Evolutionary conservation across 2,113 vertebrate genomes (phyloP).

Genomic region (Gnathonemus longibarbis): DNA sequence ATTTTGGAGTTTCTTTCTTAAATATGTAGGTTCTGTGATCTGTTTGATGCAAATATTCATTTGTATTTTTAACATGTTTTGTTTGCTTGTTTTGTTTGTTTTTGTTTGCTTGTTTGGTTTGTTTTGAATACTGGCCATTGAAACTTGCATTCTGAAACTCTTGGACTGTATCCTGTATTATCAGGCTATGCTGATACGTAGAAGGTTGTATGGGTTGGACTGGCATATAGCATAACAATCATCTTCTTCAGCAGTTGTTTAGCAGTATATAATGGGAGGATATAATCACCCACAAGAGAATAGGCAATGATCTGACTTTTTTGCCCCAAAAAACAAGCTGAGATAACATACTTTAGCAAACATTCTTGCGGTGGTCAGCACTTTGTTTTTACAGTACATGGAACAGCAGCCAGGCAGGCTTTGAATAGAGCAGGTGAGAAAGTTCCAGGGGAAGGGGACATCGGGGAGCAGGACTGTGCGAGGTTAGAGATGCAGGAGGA

Average conservation of each 20-base stretch:
- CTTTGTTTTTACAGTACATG: background rate
- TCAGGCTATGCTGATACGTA: background rate
- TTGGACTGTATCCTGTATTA: background rate
- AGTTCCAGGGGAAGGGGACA: background rate
- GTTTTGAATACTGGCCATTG: background rate
- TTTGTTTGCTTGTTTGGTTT: background rate
- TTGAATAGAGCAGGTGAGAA: background rate
- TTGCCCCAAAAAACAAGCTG: background rate
- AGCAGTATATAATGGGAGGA: background rate
- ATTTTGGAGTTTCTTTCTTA: background rate
- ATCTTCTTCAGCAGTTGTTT: background rate
- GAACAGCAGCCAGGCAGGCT: background rate
- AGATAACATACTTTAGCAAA: background rate
- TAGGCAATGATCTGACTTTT: background rate
- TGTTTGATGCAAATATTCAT: background rate
- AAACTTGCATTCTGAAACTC: background rate
- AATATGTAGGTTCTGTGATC: background rate
- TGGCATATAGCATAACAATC: background rate
- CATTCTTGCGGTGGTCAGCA: background rate
- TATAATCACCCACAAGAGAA: background rate
- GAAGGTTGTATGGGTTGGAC: background rate
- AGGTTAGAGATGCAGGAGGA: constrained; percentile 6
- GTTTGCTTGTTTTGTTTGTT: background rate
- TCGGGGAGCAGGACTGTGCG: background rate
- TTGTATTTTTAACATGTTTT: background rate